A percentile compares a stretch with the other conserved stretches of the same genome.
phyloP scores from a whole-genome alignment of 2,888 invertebrate genomes.

The Calameuta idolon region DNA sequence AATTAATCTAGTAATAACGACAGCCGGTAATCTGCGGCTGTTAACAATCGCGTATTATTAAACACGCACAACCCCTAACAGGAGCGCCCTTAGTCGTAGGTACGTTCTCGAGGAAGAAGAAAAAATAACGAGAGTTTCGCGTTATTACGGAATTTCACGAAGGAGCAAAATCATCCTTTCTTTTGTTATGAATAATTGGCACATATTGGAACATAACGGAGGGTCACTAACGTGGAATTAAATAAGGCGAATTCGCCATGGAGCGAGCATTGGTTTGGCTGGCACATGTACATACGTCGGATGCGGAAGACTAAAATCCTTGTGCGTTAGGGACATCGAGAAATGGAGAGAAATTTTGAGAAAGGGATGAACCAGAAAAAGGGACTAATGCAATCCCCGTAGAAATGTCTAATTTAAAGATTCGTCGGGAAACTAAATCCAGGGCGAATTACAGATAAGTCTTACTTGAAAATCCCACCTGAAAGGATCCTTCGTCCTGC shows the following conservation, averaged over 20 bases:
- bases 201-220: no score
- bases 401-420: slow-evolving; percentile 69
- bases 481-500: slow-evolving; percentile 40
- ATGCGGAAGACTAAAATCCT: no score
- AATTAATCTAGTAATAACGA: slow-evolving; percentile 18
- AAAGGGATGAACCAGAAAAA: background rate
- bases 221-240: no score
- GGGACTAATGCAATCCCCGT: background rate
- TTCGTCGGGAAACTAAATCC: slow-evolving; percentile 71
- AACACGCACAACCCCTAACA: background rate
- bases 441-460: slow-evolving; percentile 72
- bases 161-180: background rate
- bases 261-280: no score
- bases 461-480: slow-evolving; percentile 62
- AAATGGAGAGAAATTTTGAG: background rate
- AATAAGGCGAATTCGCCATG: no score
- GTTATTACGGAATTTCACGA: background rate
- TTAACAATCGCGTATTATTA: slow-evolving; percentile 12
- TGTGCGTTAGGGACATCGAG: background rate
- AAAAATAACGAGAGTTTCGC: background rate
- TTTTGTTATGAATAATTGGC: background rate
- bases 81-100: background rate
- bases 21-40: slow-evolving; percentile 7
- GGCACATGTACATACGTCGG: no score
- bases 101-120: background rate